A percentile compares a stretch with the other conserved stretches of the same genome.
phyloP scores from a whole-genome alignment of 1,140 invertebrate genomes.

The Saccostrea glomerata region DNA sequence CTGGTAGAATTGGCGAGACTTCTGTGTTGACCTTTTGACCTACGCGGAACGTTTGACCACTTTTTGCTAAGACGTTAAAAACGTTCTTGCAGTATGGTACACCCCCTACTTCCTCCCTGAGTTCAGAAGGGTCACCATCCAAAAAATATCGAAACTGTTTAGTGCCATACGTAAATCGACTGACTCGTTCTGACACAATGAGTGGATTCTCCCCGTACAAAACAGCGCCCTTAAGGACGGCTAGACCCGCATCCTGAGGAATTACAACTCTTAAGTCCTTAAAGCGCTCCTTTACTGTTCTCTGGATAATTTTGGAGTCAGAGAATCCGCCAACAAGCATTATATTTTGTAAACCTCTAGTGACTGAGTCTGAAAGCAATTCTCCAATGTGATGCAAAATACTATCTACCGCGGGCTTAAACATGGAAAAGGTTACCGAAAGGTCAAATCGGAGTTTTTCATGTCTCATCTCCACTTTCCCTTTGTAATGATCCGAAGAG shows the following conservation, averaged over 20 bases:
- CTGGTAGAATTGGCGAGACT: conserved; percentile 77
- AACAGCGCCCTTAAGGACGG: conserved; percentile 80
- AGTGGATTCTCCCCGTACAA: conserved; percentile 82
- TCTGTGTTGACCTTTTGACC: conserved; percentile 56
- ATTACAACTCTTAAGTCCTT: conserved; percentile 19
- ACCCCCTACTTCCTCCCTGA: conserved; percentile 80
- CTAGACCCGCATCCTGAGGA: conserved; percentile 57
- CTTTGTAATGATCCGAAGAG: conserved; percentile 49
- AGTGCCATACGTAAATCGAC: conserved; percentile 82
- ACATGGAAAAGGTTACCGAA: conserved; percentile 39
- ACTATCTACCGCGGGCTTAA: conserved; percentile 48
- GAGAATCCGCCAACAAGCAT: conserved; percentile 64
- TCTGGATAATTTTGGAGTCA: conserved; percentile 50
- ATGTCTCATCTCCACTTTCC: conserved; percentile 42
- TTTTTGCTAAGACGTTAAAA: conserved; percentile 81
- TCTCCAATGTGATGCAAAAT: conserved; percentile 44
- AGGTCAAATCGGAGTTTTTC: conserved; percentile 54
- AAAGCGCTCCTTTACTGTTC: conserved; percentile 41
- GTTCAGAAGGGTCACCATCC: conserved; percentile 80
- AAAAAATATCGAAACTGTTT: conserved; percentile 60
- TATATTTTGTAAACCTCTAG: conserved; percentile 43
- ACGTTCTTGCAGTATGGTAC: conserved; percentile 82
- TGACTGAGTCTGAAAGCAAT: conserved; percentile 43
- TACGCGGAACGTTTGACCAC: conserved; percentile 77
- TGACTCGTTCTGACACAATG: conserved; percentile 80